Evolutionary conservation across 2,113 vertebrate species (phyloP), one percentile per base, ranked within the genome.

Genomic region (Eulacestoma nigropectus): DNA sequence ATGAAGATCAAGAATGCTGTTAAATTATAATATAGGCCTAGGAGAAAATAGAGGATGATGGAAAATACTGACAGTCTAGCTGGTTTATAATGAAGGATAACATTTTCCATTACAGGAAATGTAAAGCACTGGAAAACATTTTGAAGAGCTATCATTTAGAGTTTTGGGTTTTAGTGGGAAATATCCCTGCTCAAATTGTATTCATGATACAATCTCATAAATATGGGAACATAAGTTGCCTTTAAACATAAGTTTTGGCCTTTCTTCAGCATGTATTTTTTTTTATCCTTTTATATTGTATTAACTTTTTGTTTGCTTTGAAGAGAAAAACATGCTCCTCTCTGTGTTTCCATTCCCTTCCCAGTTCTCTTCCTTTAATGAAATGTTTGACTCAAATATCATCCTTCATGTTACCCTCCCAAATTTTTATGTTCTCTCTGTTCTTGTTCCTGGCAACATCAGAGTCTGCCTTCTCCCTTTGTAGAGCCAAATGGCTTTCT

Each of bases 51-150:
- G 57, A 53, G 11, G 16, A 65, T 76, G 70, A 41, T 68, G 83
- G 93, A 96, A 96, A 93, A 92, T 95, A 63, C 55, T 83, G 56
- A 64, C 55, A 89, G 37, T 60, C 33, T 84, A 75, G 26, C 52
- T 80, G 73, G 20, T 4, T 59, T 95, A 86, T 78, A 80, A 94
- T 75, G 68, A 93, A 89, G 92, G 32, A 93, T 80, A 94, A 89
- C 27, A 63, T 93, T 96, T 97, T 97, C 93, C 87, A 96, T 90
- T 94, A 96, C 88, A 92, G 90, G 83, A 94, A 92, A 86, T 1
- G 3, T 93, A 94, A 96, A 90, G 49, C 64, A 68, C 56, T 89
- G 85, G 92, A 93, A 96, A 96, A 84, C 23, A 75, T 92, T 96
- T 80, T 90, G 64, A 89, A 92, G 80, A 92, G 49, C 95, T 96